phyloP scores from a whole-genome alignment of 2,888 invertebrate genomes.

The Melanostoma scalare region DNA sequence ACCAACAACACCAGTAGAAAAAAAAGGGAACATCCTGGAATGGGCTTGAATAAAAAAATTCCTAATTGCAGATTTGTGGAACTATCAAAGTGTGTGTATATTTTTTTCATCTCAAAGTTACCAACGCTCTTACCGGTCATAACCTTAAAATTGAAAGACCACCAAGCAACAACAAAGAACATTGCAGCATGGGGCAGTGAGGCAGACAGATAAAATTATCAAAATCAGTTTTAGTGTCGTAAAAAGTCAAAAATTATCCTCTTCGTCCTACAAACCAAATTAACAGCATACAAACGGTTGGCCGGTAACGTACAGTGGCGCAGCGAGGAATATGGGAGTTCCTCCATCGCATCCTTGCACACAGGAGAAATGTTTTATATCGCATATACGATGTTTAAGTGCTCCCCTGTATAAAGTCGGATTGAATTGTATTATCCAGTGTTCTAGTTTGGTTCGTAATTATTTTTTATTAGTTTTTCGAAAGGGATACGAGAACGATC shows the following conservation, averaged over 20 bases:
- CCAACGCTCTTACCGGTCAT: conserved; percentile 52
- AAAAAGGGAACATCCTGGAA: conserved; percentile 10
- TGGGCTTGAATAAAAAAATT: conserved; percentile 38
- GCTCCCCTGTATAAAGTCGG: conserved; percentile 65
- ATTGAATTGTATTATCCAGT: conserved; percentile 71
- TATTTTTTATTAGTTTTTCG: conserved; percentile 69
- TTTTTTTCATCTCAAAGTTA: conserved; percentile 37
- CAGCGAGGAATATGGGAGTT: background rate
- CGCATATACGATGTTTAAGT: conserved; percentile 43
- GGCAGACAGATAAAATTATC: conserved; percentile 52
- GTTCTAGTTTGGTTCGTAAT: conserved; percentile 69
- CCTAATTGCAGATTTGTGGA: conserved; percentile 62
- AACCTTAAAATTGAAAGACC: conserved; percentile 20
- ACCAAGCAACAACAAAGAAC: background rate
- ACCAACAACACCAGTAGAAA: background rate
- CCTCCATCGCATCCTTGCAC: background rate
- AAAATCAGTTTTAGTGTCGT: conserved; percentile 52
- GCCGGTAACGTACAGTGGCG: background rate
- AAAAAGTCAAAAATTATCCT: conserved; percentile 32
- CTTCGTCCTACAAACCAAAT: conserved; percentile 37
- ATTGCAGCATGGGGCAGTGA: conserved; percentile 19
- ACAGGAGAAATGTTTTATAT: conserved; percentile 32
- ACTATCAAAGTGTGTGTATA: conserved; percentile 41
- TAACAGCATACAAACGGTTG: conserved; percentile 21
- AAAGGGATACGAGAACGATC: conserved; percentile 12